Base-by-base conservation (phyloP, 2,797 vertebrate genomes). In the Trematomus bernacchii region DNA sequence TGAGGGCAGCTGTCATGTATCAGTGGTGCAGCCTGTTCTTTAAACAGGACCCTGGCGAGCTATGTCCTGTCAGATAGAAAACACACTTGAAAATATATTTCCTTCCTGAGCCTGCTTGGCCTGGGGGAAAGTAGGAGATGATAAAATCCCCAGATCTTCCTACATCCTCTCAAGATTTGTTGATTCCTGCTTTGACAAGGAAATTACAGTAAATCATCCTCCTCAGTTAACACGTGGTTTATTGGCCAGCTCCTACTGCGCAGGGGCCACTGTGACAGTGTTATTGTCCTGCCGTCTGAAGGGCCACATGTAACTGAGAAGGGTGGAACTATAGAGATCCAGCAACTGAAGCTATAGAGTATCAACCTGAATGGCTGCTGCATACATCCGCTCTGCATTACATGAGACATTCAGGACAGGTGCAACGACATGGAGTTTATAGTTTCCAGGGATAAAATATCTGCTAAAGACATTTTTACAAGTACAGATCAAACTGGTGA, bases 241-340 rank as follows among this genome's bases (percentile, higher is more conserved):
- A 50, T 43, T 43, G 62, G 47, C 18, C 55, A 85, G 61, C 77
- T 79, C 69, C 65, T 23, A 23, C 21, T 85, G 47, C 67, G 58
- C 53, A 53, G 64, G 73, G 59, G 67, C 71, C 75, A 66, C 69
- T 73, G 83, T 50, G 16, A 78, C 80, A 77, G 44, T 72, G 71
- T 80, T 87, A 75, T 90, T 89, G 81, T 85, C 65, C 74, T 67
- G 53, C 75, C 66, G 74, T 79, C 79, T 84, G 77, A 23, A 42
- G 77, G 66, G 65, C 74, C 85, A 83, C 73, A 72, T 89, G 89
- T 91, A 92, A 92, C 79, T 86, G 90, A 92, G 90, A 90, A 79
- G 87, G 89, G 87, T 88, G 90, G 86, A 91, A 85, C 88, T 81
- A 55, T 83, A 79, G 68, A 79, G 70, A 85, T 80, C 62, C 79